Evolutionary conservation across 1,140 invertebrate species (phyloP).

Genomic region (Drosophila persimilis): DNA sequence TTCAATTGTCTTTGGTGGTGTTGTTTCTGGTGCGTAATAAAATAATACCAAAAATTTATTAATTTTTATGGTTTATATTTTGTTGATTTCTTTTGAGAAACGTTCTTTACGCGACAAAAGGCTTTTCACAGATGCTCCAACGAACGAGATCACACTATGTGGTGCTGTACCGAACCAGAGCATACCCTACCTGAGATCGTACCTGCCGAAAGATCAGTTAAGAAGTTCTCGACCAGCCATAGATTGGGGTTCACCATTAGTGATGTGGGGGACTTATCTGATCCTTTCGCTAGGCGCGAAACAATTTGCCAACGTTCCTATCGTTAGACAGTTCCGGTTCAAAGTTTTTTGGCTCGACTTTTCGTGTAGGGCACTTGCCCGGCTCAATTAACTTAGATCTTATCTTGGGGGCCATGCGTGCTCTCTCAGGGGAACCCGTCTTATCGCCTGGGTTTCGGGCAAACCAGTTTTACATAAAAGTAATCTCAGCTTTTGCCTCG

Average conservation of each 20-base stretch:
- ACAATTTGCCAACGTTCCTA: neutral
- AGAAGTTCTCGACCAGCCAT: too few species aligned
- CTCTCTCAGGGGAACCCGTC: slow-evolving; percentile 2
- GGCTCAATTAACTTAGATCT: slow-evolving; percentile 74
- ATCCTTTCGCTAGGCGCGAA: slow-evolving; percentile 53
- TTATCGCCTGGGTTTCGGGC: slow-evolving; percentile 33
- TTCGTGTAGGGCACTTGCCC: slow-evolving; percentile 56
- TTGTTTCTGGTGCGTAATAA: slow-evolving; percentile 65
- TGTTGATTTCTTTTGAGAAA: slow-evolving; percentile 58
- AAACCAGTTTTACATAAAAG: slow-evolving; percentile 65
- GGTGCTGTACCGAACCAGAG: slow-evolving; percentile 5
- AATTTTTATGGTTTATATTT: slow-evolving; percentile 75
- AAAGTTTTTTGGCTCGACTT: slow-evolving; percentile 49
- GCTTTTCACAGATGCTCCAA: slow-evolving; percentile 42
- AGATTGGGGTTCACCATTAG: slow-evolving; percentile 27
- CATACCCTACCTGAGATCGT: too few species aligned
- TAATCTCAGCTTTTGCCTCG: slow-evolving; percentile 18
- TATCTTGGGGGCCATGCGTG: slow-evolving; percentile 37
- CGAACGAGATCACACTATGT: slow-evolving; percentile 35
- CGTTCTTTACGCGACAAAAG: slow-evolving; percentile 28
- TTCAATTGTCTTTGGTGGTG: slow-evolving; percentile 59
- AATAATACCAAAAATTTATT: slow-evolving; percentile 73
- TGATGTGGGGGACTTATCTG: slow-evolving; percentile 49
- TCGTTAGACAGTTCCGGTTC: slow-evolving; percentile 28
- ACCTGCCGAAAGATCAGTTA: neutral